Evolutionary conservation across 2,797 vertebrate species (phyloP).

Genomic region (Bovichtus variegatus): DNA sequence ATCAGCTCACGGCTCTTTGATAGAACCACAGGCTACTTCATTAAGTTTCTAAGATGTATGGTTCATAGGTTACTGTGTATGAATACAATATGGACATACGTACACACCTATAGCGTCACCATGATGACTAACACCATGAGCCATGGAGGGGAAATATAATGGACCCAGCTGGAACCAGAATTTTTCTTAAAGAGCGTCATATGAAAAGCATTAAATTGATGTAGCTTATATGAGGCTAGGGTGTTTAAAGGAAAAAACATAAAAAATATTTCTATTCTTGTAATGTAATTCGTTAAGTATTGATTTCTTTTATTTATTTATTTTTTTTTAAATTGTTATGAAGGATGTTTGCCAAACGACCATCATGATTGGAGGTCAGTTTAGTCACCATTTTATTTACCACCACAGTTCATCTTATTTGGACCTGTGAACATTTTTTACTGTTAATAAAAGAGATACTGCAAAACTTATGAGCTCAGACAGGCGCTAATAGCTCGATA

Average conservation of each 20-base stretch:
- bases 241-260: background rate
- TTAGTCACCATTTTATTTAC: conserved; percentile 26
- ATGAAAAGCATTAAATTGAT: background rate
- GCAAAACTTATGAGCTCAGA: conserved; percentile 53
- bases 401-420: background rate
- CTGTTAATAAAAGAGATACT: conserved; percentile 49
- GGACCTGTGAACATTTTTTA: conserved; percentile 30
- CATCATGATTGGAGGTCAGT: background rate
- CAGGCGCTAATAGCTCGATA: conserved; percentile 44
- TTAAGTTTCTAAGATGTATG: background rate
- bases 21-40: background rate
- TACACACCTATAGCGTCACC: background rate
- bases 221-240: background rate
- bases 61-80: background rate
- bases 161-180: background rate
- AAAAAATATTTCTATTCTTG: background rate
- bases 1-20: background rate
- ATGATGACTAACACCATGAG: background rate
- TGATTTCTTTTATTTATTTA: too few species aligned
- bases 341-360: background rate
- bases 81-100: background rate
- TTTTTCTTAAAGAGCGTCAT: background rate
- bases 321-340: background rate
- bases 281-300: background rate
- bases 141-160: background rate